Evolutionary conservation across 2,888 invertebrate genomes (phyloP).

Genomic region (Nasonia oneida): DNA sequence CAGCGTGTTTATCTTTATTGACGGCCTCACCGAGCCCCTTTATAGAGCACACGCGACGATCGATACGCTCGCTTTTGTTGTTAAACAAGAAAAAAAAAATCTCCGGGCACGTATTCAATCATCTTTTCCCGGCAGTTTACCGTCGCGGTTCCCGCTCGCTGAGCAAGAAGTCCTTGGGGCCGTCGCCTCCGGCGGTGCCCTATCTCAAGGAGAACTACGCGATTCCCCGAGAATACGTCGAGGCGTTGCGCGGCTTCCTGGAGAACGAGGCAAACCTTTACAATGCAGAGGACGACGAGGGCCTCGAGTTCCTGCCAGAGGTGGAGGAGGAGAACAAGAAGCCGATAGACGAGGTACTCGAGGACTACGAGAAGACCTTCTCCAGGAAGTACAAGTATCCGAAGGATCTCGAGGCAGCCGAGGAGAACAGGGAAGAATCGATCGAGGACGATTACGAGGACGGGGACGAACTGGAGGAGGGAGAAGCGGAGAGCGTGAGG

Average conservation of each 20-base stretch:
- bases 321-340: not conserved
- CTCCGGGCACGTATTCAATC: not conserved
- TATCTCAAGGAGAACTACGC: constrained; percentile 43
- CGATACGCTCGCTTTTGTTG: not conserved
- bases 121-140: constrained; percentile 23
- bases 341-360: constrained; percentile 3
- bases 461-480: constrained; percentile 48
- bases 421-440: not conserved
- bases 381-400: constrained; percentile 68
- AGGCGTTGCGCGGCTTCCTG: constrained; percentile 38
- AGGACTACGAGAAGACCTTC: constrained; percentile 69
- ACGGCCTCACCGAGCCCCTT: not conserved
- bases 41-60: not conserved
- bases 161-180: constrained; percentile 11
- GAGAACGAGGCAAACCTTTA: constrained; percentile 9
- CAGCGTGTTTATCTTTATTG: not conserved
- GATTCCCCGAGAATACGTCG: constrained; percentile 44
- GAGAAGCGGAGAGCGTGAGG: constrained; percentile 48
- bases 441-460: constrained; percentile 49
- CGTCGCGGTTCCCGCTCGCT: constrained; percentile 55
- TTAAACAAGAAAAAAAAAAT: not conserved
- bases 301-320: constrained; percentile 32
- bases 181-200: not conserved
- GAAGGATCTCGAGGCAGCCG: not conserved
- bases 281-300: not conserved